Conservation (phyloP, 2,113 vertebrate genomes). For the Indri indri region DNA sequence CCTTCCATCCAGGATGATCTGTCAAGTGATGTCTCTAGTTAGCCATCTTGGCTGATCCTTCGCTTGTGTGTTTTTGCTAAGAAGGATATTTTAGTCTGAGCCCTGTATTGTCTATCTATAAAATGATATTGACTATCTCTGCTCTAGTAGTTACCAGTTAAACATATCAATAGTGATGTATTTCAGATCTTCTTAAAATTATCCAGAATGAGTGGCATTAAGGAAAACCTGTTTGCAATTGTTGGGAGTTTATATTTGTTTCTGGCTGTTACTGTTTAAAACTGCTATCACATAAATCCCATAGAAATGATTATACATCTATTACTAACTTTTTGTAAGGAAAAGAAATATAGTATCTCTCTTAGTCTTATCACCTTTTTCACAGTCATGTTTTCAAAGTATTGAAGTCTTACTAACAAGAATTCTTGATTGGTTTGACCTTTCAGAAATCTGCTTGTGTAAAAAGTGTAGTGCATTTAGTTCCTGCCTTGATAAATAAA, state of each 20-base stretch:
- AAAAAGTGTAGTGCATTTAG: neutral
- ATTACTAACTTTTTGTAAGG: neutral
- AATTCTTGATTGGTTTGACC: constrained; percentile 21
- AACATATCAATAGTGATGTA: neutral
- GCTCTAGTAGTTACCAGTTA: neutral
- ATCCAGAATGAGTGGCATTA: neutral
- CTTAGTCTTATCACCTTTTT: neutral
- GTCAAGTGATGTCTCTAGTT: too few relatives aligned
- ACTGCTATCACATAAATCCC: neutral
- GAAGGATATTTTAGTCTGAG: neutral
- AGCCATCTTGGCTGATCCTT: too few relatives aligned
- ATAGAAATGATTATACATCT: neutral
- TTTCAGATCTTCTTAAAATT: neutral
- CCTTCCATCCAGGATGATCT: too few relatives aligned
- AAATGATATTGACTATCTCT: neutral
- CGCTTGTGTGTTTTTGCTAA: neutral
- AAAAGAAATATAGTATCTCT: neutral
- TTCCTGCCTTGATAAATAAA: constrained; percentile 31
- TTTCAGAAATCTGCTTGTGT: neutral
- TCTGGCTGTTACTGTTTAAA: neutral
- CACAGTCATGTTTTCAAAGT: neutral
- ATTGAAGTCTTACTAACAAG: neutral
- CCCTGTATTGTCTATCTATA: neutral
- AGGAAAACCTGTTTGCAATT: neutral
- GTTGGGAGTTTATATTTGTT: neutral